Evolutionary conservation across 2,797 vertebrate genomes (phyloP).

Genomic region (Crocodylus rhombifer): DNA sequence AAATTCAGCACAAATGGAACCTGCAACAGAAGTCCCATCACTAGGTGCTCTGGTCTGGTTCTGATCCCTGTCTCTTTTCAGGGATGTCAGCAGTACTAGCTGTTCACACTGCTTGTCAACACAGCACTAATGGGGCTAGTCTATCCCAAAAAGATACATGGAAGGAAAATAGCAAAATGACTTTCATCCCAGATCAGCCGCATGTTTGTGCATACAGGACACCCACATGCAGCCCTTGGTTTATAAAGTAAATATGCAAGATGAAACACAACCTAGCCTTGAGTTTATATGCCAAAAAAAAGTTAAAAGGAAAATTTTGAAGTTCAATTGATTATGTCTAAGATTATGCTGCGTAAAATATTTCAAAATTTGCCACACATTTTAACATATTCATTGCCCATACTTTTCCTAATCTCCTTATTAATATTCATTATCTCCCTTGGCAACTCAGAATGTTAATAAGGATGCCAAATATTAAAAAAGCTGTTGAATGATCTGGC

Average conservation of each 20-base stretch:
- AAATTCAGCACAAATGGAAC: background rate
- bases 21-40: background rate
- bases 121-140: background rate
- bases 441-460: background rate
- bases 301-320: background rate
- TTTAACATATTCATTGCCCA: background rate
- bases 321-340: background rate
- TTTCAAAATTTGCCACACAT: background rate
- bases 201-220: background rate
- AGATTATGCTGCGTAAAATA: background rate
- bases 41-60: too few relatives aligned
- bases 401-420: rapidly evolving
- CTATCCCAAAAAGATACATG: rapidly evolving
- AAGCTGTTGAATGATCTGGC: background rate
- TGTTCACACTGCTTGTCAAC: background rate
- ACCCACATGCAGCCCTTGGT: background rate
- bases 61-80: background rate
- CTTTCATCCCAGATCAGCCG: background rate
- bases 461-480: background rate
- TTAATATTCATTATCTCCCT: background rate
- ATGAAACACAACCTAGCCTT: background rate
- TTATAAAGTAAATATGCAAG: background rate
- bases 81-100: background rate
- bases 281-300: background rate
- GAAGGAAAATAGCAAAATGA: background rate